Percentiles rank a stretch among this genome's conserved stretches.
Evolutionary conservation across 2,797 vertebrate genomes (phyloP).

Genomic region (Coendou prehensilis): DNA sequence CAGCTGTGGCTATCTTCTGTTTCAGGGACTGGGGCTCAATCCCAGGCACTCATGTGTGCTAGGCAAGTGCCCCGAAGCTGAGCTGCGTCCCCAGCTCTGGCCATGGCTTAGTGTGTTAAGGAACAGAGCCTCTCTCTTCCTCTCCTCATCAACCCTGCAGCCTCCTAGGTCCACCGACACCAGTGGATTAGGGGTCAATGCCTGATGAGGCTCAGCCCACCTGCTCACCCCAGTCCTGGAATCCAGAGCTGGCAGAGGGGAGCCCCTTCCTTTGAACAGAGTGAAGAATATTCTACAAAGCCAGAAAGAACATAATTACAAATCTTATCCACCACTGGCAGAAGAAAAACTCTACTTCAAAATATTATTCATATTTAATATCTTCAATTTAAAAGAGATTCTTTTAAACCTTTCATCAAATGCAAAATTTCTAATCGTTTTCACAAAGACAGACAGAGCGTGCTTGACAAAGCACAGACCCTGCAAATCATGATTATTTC

Average conservation of each 20-base stretch:
- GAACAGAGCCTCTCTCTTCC: rapidly evolving
- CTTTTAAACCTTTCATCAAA: slow-evolving; percentile 75
- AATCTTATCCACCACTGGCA: background rate
- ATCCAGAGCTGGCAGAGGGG: background rate
- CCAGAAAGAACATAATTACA: background rate
- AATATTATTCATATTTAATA: slow-evolving; percentile 38
- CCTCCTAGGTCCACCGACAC: rapidly evolving
- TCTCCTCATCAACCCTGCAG: too few species aligned
- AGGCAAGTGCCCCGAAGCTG: too few species aligned
- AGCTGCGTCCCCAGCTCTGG: background rate
- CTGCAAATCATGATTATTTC: slow-evolving; percentile 53
- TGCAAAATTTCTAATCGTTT: slow-evolving; percentile 60
- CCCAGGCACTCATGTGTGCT: background rate
- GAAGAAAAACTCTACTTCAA: background rate
- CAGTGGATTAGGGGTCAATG: rapidly evolving
- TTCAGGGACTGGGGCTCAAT: background rate
- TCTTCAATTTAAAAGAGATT: slow-evolving; percentile 38
- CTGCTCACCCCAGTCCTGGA: background rate
- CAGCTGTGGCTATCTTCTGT: background rate
- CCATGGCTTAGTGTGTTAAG: rapidly evolving
- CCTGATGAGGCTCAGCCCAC: too few species aligned
- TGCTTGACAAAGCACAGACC: slow-evolving; percentile 71
- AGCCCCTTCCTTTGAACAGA: background rate
- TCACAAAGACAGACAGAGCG: background rate
- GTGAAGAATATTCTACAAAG: background rate